Conservation (phyloP, 1,140 invertebrate species). For the Cherax quadricarinatus region DNA sequence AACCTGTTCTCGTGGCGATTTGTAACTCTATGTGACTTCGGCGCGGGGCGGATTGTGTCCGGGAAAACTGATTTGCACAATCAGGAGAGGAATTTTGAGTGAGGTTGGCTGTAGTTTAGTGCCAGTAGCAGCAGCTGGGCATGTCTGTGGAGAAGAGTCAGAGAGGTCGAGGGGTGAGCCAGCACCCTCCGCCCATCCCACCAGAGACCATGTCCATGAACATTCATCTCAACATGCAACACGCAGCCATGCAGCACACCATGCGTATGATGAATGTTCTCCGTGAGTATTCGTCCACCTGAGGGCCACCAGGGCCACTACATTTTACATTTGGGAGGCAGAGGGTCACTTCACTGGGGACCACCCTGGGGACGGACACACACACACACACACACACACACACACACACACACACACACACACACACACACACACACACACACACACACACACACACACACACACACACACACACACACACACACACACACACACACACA, state of each 20-base stretch:
- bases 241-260: constrained; percentile 66
- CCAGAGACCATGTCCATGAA: constrained; percentile 69
- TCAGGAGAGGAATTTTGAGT: too few relatives aligned
- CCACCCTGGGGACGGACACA: background rate
- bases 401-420: too few relatives aligned
- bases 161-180: background rate
- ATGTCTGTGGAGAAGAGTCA: constrained; percentile 49
- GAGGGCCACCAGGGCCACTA: background rate
- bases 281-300: constrained; percentile 35
- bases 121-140: background rate
- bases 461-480: background rate
- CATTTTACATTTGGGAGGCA: too few relatives aligned
- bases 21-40: too few relatives aligned
- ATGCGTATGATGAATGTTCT: constrained; percentile 68
- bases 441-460: too few relatives aligned
- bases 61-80: too few relatives aligned
- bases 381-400: background rate
- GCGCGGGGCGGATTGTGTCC: too few relatives aligned
- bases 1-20: too few relatives aligned
- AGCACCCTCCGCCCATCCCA: constrained; percentile 49
- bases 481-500: background rate
- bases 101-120: too few relatives aligned
- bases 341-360: background rate
- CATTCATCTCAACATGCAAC: constrained; percentile 68
- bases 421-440: too few relatives aligned